phyloP scores from a whole-genome alignment of 2,113 vertebrate species.

The Periophthalmodon schlosseri region DNA sequence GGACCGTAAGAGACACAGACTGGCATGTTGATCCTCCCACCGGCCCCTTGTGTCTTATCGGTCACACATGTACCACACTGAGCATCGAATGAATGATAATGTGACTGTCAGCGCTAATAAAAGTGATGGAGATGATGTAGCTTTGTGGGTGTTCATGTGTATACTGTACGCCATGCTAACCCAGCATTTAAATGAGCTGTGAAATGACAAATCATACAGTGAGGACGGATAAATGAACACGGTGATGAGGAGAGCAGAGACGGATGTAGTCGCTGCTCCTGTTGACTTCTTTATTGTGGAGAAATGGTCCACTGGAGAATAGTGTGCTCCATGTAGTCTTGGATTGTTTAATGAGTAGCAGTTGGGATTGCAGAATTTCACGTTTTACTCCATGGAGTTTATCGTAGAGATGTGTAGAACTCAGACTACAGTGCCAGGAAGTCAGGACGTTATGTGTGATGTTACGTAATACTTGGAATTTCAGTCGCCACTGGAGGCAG shows the following conservation, averaged over 20 bases:
- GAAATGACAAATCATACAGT: conserved; percentile 25
- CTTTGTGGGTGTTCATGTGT: conserved; percentile 4
- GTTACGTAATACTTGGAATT: too few species aligned
- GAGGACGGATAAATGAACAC: conserved; percentile 12
- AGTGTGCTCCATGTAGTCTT: background rate
- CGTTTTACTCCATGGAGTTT: too few species aligned
- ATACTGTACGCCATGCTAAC: background rate
- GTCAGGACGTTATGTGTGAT: too few species aligned
- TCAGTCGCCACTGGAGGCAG: too few species aligned
- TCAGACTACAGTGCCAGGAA: too few species aligned
- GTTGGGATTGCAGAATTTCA: background rate
- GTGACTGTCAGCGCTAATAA: conserved; percentile 12
- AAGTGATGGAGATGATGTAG: background rate
- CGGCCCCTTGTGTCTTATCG: background rate
- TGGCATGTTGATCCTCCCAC: conserved; percentile 13
- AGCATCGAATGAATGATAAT: conserved; percentile 5
- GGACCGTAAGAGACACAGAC: conserved; percentile 43
- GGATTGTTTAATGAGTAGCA: background rate
- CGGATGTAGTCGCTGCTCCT: background rate
- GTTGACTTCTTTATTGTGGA: conserved; percentile 6
- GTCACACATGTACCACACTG: conserved; percentile 10
- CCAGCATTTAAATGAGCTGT: conserved; percentile 17
- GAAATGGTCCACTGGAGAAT: background rate
- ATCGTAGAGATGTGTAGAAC: too few species aligned
- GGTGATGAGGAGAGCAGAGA: background rate